Evolutionary conservation across 2,113 vertebrate species (phyloP).

Genomic region (Chroicocephalus ridibundus): DNA sequence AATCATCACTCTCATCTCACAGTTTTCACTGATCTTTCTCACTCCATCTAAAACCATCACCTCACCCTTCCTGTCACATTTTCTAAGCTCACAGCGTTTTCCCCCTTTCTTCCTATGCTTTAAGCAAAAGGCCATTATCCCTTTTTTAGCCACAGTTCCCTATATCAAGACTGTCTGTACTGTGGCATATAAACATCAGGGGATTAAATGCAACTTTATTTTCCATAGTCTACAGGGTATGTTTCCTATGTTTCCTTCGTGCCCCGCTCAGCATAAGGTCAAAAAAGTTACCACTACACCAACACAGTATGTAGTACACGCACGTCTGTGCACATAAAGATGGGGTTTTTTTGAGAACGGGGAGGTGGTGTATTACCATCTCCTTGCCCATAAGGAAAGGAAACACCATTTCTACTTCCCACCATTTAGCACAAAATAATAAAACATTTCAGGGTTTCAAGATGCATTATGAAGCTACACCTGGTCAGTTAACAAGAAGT

Average conservation of each 20-base stretch:
- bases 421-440: background rate
- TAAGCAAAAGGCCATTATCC: background rate
- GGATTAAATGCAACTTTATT: background rate
- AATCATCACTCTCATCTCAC: background rate
- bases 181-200: background rate
- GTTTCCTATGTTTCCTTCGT: background rate
- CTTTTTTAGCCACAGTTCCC: background rate
- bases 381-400: background rate
- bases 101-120: background rate
- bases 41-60: background rate
- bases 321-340: fast-evolving
- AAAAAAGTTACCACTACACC: background rate
- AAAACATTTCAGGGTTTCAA: background rate
- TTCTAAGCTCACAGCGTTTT: background rate
- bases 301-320: background rate
- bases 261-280: background rate
- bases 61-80: background rate
- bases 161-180: background rate
- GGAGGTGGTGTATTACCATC: background rate
- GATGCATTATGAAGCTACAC: background rate
- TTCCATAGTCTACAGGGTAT: background rate
- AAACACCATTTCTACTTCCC: background rate
- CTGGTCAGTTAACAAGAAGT: constrained; percentile 58
- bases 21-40: background rate
- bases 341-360: fast-evolving